phyloP scores from a whole-genome alignment of 2,113 vertebrate species.

The Coturnix japonica region DNA sequence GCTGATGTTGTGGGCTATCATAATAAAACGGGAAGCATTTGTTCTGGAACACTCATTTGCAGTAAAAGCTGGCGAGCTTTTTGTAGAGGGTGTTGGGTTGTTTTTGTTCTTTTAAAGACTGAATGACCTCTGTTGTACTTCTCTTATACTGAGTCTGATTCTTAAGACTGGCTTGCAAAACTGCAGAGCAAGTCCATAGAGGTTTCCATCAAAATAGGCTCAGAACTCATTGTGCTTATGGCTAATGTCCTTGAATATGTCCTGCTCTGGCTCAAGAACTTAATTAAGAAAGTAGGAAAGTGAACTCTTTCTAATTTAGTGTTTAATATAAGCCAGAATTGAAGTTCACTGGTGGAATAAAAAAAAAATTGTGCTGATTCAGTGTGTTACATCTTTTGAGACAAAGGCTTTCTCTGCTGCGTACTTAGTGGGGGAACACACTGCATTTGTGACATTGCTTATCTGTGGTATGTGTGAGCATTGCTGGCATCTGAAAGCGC shows the following conservation, averaged over 20 bases:
- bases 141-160: not conserved
- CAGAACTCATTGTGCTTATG: not conserved
- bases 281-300: not conserved
- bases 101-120: not conserved
- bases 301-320: not conserved
- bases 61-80: not conserved
- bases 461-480: not conserved
- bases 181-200: not conserved
- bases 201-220: not conserved
- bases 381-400: not conserved
- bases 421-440: not conserved
- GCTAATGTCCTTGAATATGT: not conserved
- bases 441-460: not conserved
- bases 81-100: not conserved
- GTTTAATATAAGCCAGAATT: not conserved
- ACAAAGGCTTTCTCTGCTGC: not conserved
- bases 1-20: not conserved
- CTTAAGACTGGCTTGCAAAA: not conserved
- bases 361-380: not conserved
- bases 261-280: not conserved
- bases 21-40: not conserved
- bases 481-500: not conserved
- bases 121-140: not conserved
- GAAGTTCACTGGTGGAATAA: not conserved
- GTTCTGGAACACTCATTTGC: not conserved